phyloP scores from a whole-genome alignment of 2,888 invertebrate genomes.

The Stegophylla sp. region DNA sequence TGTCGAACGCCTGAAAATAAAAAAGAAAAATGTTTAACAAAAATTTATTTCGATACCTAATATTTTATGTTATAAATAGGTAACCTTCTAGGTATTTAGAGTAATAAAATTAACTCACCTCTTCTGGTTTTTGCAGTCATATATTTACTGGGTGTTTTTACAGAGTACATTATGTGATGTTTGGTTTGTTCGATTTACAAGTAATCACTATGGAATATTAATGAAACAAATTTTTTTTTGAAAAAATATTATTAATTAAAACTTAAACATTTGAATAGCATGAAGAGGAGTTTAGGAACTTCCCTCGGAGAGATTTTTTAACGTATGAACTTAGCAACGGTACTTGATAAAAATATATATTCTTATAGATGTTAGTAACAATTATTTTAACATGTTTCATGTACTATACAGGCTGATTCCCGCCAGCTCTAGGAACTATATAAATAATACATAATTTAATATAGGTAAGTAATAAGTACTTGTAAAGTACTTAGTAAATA shows the following conservation, averaged over 20 bases:
- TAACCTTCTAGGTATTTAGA: constrained; percentile 26
- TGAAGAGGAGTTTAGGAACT: not conserved
- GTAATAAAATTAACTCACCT: constrained; percentile 40
- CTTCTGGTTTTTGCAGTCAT: constrained; percentile 55
- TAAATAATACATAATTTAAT: too few species aligned
- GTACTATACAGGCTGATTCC: not conserved
- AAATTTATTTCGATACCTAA: not conserved
- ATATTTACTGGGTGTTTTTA: constrained; percentile 56
- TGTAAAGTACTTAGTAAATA: too few species aligned
- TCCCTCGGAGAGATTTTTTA: constrained; percentile 37
- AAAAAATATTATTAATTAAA: not conserved
- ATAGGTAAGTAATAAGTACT: too few species aligned
- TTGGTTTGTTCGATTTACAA: not conserved
- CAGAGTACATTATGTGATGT: constrained; percentile 32
- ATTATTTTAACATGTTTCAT: not conserved
- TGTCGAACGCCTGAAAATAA: constrained; percentile 40
- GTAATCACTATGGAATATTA: not conserved
- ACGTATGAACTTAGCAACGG: constrained; percentile 26
- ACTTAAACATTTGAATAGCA: constrained; percentile 27
- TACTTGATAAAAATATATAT: not conserved
- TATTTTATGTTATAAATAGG: constrained; percentile 33
- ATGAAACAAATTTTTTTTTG: not conserved
- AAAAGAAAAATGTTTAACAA: not conserved
- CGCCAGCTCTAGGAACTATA: too few species aligned
- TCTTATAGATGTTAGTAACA: constrained; percentile 22